Percentiles rank a stretch among this genome's conserved stretches.
Conservation (phyloP, 2,888 invertebrate genomes). For the Pterobdella sp. region DNA sequence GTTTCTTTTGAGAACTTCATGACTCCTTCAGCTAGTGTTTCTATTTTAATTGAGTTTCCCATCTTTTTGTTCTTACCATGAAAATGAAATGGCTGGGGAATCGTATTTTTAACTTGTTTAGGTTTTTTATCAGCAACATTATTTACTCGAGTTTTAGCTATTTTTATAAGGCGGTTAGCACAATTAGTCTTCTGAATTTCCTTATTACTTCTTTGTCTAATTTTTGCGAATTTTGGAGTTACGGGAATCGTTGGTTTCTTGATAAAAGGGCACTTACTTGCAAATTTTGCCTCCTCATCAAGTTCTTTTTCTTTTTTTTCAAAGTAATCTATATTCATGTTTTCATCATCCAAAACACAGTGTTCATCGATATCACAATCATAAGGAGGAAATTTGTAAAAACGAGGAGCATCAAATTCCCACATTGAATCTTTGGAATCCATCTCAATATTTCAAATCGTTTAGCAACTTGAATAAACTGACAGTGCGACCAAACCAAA, state of each 20-base stretch:
- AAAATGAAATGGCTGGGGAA: constrained; percentile 21
- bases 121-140: background rate
- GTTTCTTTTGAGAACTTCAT: constrained; percentile 21
- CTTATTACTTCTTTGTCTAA: background rate
- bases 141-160: background rate
- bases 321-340: background rate
- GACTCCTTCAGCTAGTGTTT: constrained; percentile 20
- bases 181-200: background rate
- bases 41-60: background rate
- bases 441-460: background rate
- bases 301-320: background rate
- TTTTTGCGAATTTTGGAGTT: background rate
- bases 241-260: background rate
- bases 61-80: constrained; percentile 17
- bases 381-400: background rate
- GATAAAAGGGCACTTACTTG: background rate
- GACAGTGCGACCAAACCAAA: background rate
- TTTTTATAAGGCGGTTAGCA: background rate
- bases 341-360: background rate
- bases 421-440: background rate
- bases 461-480: background rate
- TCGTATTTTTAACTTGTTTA: background rate
- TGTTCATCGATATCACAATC: no score
- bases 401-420: background rate
- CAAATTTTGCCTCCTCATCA: background rate